A percentile compares a stretch with the other conserved stretches of the same genome.
Evolutionary conservation across 2,113 vertebrate species (phyloP).

Genomic region (Hipposideros armiger): DNA sequence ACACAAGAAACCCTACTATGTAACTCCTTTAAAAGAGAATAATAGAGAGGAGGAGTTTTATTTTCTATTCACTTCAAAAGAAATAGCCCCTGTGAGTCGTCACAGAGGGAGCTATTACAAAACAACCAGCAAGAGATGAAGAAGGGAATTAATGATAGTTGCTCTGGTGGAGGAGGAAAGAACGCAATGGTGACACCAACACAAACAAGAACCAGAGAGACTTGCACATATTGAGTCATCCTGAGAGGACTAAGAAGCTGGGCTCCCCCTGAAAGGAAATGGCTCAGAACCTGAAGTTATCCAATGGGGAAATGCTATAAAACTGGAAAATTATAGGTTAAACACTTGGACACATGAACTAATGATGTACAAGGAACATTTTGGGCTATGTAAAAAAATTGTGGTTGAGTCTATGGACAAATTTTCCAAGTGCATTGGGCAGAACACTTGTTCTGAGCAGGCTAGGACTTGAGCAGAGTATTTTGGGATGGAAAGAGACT

Average conservation of each 20-base stretch:
- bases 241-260: not conserved
- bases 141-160: no score
- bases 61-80: not conserved
- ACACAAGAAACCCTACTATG: not conserved
- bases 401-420: not conserved
- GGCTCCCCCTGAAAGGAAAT: not conserved
- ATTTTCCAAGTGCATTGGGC: not conserved
- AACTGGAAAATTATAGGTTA: not conserved
- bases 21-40: not conserved
- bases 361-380: not conserved
- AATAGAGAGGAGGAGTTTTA: not conserved
- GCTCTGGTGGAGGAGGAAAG: not conserved
- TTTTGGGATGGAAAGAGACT: not conserved
- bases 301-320: not conserved
- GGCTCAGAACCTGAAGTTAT: not conserved
- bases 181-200: accelerated
- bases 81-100: not conserved
- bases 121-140: not conserved
- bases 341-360: not conserved
- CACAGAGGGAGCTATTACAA: not conserved
- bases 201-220: not conserved
- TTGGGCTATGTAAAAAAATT: not conserved
- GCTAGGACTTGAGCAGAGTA: not conserved
- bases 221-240: accelerated
- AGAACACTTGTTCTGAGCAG: not conserved